phyloP scores from a whole-genome alignment of 92 coral and sea anemone species.

The Virgularia gustaviana region DNA sequence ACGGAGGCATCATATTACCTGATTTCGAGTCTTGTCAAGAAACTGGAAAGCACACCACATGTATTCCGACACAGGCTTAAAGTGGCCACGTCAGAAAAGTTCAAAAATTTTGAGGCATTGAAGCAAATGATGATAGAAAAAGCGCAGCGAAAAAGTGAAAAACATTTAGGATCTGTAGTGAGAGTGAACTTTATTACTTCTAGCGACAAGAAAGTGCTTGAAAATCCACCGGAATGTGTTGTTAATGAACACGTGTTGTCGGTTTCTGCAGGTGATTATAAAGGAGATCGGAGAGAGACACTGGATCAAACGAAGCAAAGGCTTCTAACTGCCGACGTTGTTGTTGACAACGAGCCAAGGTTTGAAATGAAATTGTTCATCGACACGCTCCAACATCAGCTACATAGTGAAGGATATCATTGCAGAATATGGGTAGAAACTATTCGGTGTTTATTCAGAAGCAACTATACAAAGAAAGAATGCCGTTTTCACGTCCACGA shows the following conservation, averaged over 20 bases:
- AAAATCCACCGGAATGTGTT: constrained; percentile 61
- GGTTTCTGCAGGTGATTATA: constrained; percentile 45
- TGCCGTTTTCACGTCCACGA: constrained; percentile 69
- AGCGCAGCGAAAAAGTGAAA: constrained; percentile 81
- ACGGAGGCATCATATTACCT: constrained; percentile 81
- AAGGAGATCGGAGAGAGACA: constrained; percentile 66
- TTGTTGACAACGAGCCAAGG: constrained; percentile 49
- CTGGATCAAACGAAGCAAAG: constrained; percentile 64
- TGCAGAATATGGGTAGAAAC: constrained; percentile 64
- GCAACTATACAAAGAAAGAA: constrained; percentile 69
- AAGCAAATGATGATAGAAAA: constrained; percentile 62
- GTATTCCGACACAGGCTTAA: constrained; percentile 76
- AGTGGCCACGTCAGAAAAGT: constrained; percentile 65
- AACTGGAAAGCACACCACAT: constrained; percentile 66
- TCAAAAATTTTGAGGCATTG: constrained; percentile 67
- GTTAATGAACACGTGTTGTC: constrained; percentile 71
- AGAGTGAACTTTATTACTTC: constrained; percentile 66
- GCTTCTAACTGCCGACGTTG: constrained; percentile 59
- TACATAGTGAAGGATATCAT: constrained; percentile 64
- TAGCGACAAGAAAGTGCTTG: constrained; percentile 64
- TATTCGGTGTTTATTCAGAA: constrained; percentile 60
- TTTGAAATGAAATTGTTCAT: constrained; percentile 65
- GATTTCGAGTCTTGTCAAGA: constrained; percentile 60
- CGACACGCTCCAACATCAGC: constrained; percentile 61
- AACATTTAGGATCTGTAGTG: constrained; percentile 54